Percentiles rank a stretch among this genome's conserved stretches.
These are phyloP conservation scores for Intellagama lesueurii DNA, from an alignment of 2,797 vertebrate genomes.

Conservation along the genomic window DNA sequence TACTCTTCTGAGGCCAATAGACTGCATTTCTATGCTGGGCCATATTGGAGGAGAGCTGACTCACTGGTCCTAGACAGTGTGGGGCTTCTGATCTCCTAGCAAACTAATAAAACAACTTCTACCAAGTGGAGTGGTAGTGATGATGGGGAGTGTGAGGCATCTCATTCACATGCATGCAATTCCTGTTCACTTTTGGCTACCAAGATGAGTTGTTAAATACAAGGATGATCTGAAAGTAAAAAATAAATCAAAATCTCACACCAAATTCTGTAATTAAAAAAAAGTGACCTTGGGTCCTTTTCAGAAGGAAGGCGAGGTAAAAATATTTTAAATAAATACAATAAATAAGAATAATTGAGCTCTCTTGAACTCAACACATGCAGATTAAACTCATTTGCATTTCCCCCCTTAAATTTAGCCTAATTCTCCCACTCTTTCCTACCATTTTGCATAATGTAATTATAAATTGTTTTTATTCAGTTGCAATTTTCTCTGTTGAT, in stretches of 20 bases:
- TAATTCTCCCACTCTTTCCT: background rate
- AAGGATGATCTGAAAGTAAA: background rate
- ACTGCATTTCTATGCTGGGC: too few relatives aligned
- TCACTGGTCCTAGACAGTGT: too few relatives aligned
- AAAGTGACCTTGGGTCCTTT: too few relatives aligned
- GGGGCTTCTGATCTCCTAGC: background rate
- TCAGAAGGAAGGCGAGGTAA: too few relatives aligned
- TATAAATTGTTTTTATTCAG: background rate
- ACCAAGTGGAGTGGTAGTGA: background rate
- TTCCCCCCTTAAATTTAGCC: background rate
- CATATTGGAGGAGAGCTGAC: too few relatives aligned
- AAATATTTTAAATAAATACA: too few relatives aligned
- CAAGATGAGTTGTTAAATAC: too few relatives aligned
- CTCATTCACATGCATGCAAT: background rate
- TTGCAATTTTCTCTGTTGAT: background rate
- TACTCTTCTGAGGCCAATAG: too few relatives aligned
- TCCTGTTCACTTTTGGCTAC: background rate
- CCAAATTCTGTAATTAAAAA: too few relatives aligned
- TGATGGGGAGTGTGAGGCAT: background rate
- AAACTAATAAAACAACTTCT: background rate
- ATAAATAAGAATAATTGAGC: background rate
- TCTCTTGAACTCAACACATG: background rate
- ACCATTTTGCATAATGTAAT: background rate
- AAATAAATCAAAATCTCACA: too few relatives aligned
- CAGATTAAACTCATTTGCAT: background rate